Percentiles rank a stretch among this genome's conserved stretches.
These are phyloP conservation scores for Psephotus haematonotus DNA, from an alignment of 2,113 vertebrate genomes.

Conservation along the genomic window DNA sequence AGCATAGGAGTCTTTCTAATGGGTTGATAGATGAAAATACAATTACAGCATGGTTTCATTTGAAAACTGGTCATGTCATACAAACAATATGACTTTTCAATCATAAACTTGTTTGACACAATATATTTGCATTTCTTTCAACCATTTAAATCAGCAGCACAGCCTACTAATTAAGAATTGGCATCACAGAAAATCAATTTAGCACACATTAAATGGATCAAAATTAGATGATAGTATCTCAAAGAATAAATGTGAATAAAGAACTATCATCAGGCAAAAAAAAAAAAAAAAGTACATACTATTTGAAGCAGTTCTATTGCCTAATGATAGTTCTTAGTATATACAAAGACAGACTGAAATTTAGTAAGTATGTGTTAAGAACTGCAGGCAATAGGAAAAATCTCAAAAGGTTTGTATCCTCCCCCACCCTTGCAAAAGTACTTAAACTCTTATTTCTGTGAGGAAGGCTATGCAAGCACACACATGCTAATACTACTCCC, in stretches of 20 bases:
- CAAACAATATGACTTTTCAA: neutral
- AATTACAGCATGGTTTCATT: neutral
- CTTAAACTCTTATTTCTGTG: neutral
- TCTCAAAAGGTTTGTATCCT: neutral
- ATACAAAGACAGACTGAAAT: neutral
- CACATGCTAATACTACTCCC: neutral
- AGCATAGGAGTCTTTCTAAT: neutral
- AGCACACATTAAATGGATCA: neutral
- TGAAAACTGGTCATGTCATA: neutral
- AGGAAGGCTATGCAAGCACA: neutral
- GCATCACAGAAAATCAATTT: neutral
- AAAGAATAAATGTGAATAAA: neutral
- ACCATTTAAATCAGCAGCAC: neutral
- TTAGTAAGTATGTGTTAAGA: neutral
- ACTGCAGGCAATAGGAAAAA: neutral
- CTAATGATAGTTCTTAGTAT: neutral
- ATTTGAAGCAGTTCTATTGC: neutral
- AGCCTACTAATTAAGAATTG: neutral
- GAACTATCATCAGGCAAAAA: neutral
- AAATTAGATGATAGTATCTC: neutral
- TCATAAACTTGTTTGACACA: neutral
- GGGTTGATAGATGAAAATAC: neutral
- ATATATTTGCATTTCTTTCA: neutral
- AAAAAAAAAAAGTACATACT: neutral
- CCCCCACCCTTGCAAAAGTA: neutral